These are phyloP conservation scores for Mus pahari DNA, from an alignment of 2,113 vertebrate genomes.

Conservation along the genomic window DNA sequence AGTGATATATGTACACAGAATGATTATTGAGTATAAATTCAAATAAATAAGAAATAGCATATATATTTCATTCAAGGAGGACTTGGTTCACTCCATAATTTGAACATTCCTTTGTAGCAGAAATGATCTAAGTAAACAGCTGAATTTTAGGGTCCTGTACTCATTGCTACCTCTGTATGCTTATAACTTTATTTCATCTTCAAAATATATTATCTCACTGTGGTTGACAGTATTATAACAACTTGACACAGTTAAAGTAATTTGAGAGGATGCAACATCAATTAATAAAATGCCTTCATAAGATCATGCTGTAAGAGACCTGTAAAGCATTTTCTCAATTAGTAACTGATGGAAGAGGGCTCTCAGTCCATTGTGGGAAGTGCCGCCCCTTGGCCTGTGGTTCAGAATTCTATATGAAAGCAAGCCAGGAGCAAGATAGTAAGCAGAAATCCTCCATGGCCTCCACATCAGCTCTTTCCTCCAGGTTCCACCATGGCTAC, in stretches of 20 bases:
- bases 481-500: neutral
- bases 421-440: neutral
- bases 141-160: neutral
- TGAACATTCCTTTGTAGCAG: neutral
- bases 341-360: too few species aligned
- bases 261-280: too few species aligned
- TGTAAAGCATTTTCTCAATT: neutral
- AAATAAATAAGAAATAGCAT: neutral
- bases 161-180: neutral
- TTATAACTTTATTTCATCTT: neutral
- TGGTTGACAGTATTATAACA: too few species aligned
- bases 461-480: neutral
- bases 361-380: neutral
- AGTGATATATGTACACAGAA: neutral
- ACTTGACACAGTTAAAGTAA: neutral
- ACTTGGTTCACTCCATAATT: neutral
- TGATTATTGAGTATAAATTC: neutral
- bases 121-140: neutral
- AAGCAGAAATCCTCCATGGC: neutral
- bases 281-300: neutral
- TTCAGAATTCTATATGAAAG: neutral
- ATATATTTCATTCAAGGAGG: neutral
- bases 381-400: neutral
- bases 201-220: neutral
- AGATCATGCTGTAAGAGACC: neutral